Evolutionary conservation across 2,797 vertebrate genomes (phyloP).

Genomic region (Cyclura pinguis): DNA sequence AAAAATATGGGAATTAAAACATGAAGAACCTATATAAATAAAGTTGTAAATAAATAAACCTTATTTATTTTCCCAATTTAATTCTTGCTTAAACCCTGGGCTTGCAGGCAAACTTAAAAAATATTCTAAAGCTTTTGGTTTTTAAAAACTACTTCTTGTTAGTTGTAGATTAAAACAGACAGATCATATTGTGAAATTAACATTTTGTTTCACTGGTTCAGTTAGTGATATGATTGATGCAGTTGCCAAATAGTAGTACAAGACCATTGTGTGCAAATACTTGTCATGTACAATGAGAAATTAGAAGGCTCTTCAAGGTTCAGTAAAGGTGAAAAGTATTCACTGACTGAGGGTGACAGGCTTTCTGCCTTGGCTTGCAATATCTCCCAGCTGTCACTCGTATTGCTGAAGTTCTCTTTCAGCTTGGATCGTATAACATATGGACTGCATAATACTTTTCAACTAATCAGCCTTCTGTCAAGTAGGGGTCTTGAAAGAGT

Average conservation of each 20-base stretch:
- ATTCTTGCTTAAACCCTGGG: not conserved
- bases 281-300: not conserved
- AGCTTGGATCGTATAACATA: not conserved
- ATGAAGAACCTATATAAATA: too few relatives aligned
- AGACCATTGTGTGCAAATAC: not conserved
- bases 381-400: slow-evolving; percentile 1
- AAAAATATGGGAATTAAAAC: not conserved
- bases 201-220: not conserved
- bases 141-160: not conserved
- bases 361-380: not conserved
- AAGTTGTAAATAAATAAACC: too few relatives aligned
- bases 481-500: not conserved
- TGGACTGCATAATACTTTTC: slow-evolving; percentile 15
- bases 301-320: slow-evolving; percentile 24
- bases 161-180: not conserved
- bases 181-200: not conserved
- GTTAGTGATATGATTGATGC: not conserved
- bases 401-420: slow-evolving; percentile 22
- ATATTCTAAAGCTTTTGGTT: not conserved
- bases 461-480: slow-evolving; percentile 24
- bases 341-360: accelerated
- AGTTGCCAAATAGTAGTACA: not conserved
- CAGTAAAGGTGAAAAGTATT: not conserved
- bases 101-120: not conserved
- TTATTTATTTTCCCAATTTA: not conserved